Percentiles rank a stretch among this genome's conserved stretches.
These are phyloP conservation scores for Eupithecia inturbata DNA, from an alignment of 2,888 invertebrate species.

Conservation along the genomic window DNA sequence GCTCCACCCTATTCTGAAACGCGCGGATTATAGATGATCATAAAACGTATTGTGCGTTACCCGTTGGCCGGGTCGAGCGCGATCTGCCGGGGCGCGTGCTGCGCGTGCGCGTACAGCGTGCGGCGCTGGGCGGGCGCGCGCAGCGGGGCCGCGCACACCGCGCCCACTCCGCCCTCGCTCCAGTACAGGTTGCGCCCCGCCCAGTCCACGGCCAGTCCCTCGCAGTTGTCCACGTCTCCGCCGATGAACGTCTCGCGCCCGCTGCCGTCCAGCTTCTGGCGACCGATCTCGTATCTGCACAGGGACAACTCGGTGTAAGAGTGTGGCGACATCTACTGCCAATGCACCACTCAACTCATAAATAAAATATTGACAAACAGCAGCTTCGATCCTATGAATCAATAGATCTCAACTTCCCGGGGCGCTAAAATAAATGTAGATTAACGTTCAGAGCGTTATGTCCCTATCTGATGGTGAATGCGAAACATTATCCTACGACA, in stretches of 20 bases:
- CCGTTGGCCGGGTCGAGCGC: slow-evolving; percentile 87
- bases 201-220: slow-evolving; percentile 93
- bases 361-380: too few relatives aligned
- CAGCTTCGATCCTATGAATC: too few relatives aligned
- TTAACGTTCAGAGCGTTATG: too few relatives aligned
- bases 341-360: too few relatives aligned
- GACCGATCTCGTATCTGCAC: slow-evolving; percentile 84
- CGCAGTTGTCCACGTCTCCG: slow-evolving; percentile 85
- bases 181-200: slow-evolving; percentile 92
- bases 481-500: too few relatives aligned
- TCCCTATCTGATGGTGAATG: too few relatives aligned
- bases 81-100: slow-evolving; percentile 86
- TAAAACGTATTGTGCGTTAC: slow-evolving; percentile 49
- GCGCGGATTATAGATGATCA: not conserved
- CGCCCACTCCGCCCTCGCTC: slow-evolving; percentile 89
- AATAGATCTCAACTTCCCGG: too few relatives aligned
- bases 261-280: slow-evolving; percentile 86
- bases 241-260: slow-evolving; percentile 83
- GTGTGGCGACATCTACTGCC: not conserved
- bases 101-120: slow-evolving; percentile 84
- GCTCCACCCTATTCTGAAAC: too few relatives aligned
- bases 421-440: too few relatives aligned
- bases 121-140: slow-evolving; percentile 75
- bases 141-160: slow-evolving; percentile 84
- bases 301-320: not conserved